Percentiles rank a stretch among this genome's conserved stretches.
Conservation (phyloP, 2,113 vertebrate species). For the Theristicus caerulescens region DNA sequence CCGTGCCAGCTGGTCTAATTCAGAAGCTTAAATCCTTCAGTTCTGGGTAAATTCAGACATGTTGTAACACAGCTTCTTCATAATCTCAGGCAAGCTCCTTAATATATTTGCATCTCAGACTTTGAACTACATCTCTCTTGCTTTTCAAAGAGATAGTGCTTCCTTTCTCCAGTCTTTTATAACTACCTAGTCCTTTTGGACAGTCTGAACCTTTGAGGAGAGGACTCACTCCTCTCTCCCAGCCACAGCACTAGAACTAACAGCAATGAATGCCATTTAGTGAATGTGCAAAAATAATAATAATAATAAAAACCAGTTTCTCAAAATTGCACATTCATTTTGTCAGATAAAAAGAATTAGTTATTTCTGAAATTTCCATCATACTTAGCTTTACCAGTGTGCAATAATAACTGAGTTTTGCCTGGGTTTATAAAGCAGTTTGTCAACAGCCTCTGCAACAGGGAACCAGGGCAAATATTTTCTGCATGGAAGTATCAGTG, state of each 20-base stretch:
- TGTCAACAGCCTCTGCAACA: neutral
- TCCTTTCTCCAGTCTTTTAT: neutral
- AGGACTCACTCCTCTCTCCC: neutral
- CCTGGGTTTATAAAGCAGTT: neutral
- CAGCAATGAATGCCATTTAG: neutral
- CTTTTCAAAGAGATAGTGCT: neutral
- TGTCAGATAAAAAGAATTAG: neutral
- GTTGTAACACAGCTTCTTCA: neutral
- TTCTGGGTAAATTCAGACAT: neutral
- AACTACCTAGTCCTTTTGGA: neutral
- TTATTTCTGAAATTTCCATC: neutral
- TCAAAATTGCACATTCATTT: neutral
- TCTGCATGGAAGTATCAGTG: neutral
- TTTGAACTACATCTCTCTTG: neutral
- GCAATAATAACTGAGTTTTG: neutral
- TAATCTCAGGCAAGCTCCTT: neutral
- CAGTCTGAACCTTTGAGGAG: neutral
- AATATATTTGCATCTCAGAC: neutral
- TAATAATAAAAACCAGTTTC: neutral
- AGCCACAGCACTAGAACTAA: neutral
- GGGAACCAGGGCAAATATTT: neutral
- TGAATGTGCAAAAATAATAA: neutral
- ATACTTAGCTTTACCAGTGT: neutral
- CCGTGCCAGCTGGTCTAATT: neutral
- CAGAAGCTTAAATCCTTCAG: neutral